Evolutionary conservation across 2,888 invertebrate species (phyloP).

Genomic region (Gandaritis pyraliata): DNA sequence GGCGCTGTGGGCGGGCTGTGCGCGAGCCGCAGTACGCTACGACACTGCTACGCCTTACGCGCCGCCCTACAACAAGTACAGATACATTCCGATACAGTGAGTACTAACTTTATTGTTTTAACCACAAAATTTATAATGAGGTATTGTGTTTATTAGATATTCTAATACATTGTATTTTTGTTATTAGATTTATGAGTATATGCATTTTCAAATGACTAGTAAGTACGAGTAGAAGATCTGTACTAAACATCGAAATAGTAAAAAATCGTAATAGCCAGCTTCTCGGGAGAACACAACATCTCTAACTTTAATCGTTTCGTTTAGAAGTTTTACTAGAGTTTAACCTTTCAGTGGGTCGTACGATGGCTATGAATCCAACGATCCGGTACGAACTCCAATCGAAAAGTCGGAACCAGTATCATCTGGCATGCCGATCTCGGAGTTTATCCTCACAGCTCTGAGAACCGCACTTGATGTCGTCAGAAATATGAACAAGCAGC

Average conservation of each 20-base stretch:
- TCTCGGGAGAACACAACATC: no score
- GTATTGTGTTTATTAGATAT: no score
- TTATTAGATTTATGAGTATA: no score
- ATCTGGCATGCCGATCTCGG: slow-evolving; percentile 65
- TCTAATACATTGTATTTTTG: no score
- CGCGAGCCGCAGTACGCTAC: slow-evolving; percentile 63
- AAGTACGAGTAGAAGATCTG: no score
- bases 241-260: no score
- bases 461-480: slow-evolving; percentile 76
- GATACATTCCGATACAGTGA: slow-evolving; percentile 75
- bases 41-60: slow-evolving; percentile 76
- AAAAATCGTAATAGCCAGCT: no score
- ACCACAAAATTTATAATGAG: no score
- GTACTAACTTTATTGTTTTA: slow-evolving; percentile 44
- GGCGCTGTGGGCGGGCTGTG: slow-evolving; percentile 70
- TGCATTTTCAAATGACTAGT: no score
- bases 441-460: slow-evolving; percentile 73
- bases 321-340: no score
- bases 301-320: no score
- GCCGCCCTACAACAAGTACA: slow-evolving; percentile 65
- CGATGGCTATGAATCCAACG: slow-evolving; percentile 51
- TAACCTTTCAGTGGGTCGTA: slow-evolving; percentile 46
- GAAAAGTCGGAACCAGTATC: slow-evolving; percentile 46
- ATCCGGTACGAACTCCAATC: slow-evolving; percentile 38
- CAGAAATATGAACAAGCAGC: slow-evolving; percentile 71